phyloP scores from a whole-genome alignment of 53 echinoderm and acorn worm genomes.

The Echinometra lucunter region DNA sequence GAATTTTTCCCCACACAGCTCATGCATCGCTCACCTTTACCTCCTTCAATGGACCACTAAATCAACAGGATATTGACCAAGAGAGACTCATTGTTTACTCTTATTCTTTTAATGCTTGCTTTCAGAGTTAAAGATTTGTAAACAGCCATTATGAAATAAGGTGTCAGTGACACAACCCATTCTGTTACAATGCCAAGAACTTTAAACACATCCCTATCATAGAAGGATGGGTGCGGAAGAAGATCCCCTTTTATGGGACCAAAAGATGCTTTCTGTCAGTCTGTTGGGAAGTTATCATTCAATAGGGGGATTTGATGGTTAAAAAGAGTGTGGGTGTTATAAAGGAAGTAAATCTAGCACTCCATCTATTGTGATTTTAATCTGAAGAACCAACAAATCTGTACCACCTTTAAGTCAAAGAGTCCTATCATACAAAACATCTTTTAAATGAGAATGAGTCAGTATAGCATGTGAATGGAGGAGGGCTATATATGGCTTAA shows the following conservation, averaged over 20 bases:
- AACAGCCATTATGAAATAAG: slow-evolving; percentile 27
- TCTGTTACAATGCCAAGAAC: slow-evolving; percentile 9
- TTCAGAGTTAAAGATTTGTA: slow-evolving; percentile 44
- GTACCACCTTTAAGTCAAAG: slow-evolving; percentile 16
- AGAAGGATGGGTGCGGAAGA: neutral
- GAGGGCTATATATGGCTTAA: neutral
- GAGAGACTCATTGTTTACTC: neutral
- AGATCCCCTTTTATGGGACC: neutral
- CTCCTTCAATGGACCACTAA: slow-evolving; percentile 29
- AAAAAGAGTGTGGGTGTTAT: slow-evolving; percentile 30
- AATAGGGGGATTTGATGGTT: neutral
- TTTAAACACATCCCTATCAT: slow-evolving; percentile 1
- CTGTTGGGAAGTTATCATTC: slow-evolving; percentile 16
- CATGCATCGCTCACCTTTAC: neutral
- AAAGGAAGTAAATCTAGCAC: slow-evolving; percentile 17
- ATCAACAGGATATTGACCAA: slow-evolving; percentile 35
- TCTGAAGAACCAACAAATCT: slow-evolving; percentile 56
- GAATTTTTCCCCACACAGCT: slow-evolving; percentile 11
- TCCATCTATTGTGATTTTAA: neutral
- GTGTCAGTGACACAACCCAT: slow-evolving; percentile 32
- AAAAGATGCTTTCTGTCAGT: neutral
- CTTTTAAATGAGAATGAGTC: slow-evolving; percentile 16
- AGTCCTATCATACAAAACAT: neutral
- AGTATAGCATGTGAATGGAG: neutral
- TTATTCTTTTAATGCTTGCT: slow-evolving; percentile 46